Percentiles rank a stretch among this genome's conserved stretches.
phyloP scores from a whole-genome alignment of 2,888 invertebrate species.

The Parnassius glacialis region DNA sequence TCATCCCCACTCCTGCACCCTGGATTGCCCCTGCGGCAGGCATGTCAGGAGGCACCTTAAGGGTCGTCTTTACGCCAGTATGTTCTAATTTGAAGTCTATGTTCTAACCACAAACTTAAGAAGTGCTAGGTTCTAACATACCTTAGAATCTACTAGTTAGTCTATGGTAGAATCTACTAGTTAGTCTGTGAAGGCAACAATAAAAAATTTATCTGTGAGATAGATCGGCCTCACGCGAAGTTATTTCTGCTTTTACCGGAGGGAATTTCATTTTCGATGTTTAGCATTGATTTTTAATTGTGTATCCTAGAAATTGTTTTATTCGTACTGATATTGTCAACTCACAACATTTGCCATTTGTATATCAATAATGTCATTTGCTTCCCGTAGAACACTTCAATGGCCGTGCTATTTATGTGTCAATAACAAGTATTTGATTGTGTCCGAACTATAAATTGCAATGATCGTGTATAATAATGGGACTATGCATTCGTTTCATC shows the following conservation, averaged over 20 bases:
- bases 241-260: slow-evolving; percentile 31
- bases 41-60: too few relatives aligned
- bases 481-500: slow-evolving; percentile 57
- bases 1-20: too few relatives aligned
- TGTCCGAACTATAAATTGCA: slow-evolving; percentile 48
- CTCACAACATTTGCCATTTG: slow-evolving; percentile 27
- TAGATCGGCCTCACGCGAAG: slow-evolving; percentile 29
- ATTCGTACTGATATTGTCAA: slow-evolving; percentile 17
- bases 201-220: slow-evolving; percentile 33
- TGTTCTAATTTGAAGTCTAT: too few relatives aligned
- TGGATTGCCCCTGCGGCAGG: too few relatives aligned
- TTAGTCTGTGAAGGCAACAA: too few relatives aligned
- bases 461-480: slow-evolving; percentile 60
- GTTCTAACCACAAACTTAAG: too few relatives aligned
- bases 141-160: too few relatives aligned
- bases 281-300: slow-evolving; percentile 31
- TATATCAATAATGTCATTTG: slow-evolving; percentile 52
- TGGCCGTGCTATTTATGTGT: slow-evolving; percentile 62
- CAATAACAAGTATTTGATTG: slow-evolving; percentile 59
- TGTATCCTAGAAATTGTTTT: slow-evolving; percentile 25
- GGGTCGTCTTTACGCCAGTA: too few relatives aligned
- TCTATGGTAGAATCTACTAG: too few relatives aligned
- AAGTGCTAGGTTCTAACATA: too few relatives aligned
- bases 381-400: slow-evolving; percentile 51
- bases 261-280: slow-evolving; percentile 31